These are phyloP conservation scores for Labroides dimidiatus DNA, from an alignment of 2,797 vertebrate genomes.

Conservation along the genomic window DNA sequence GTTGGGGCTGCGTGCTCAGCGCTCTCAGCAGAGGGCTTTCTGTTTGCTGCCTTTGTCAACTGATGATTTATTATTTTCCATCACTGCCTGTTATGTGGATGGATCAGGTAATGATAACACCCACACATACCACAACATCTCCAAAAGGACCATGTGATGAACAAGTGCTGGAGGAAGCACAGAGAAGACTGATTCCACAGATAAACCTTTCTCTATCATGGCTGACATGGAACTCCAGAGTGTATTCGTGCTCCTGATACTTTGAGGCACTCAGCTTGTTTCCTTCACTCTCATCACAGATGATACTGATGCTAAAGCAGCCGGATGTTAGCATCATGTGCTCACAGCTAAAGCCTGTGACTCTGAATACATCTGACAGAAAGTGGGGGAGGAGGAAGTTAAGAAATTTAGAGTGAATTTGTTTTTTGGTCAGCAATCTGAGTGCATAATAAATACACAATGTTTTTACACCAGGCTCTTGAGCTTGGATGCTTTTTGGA, in stretches of 20 bases:
- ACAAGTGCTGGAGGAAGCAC: background rate
- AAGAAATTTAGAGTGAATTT: slow-evolving; percentile 22
- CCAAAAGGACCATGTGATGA: slow-evolving; percentile 22
- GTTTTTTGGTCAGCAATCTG: background rate
- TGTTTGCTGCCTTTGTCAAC: slow-evolving; percentile 46
- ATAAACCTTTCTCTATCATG: background rate
- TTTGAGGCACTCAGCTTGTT: background rate
- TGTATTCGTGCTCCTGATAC: background rate
- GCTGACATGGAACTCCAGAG: slow-evolving; percentile 1
- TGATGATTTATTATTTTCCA: slow-evolving; percentile 60
- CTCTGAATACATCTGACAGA: slow-evolving; percentile 58
- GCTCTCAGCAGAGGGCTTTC: slow-evolving; percentile 29
- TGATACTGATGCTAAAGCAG: slow-evolving; percentile 50
- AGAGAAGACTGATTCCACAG: background rate
- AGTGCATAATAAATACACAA: slow-evolving; percentile 6
- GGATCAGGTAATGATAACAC: slow-evolving; percentile 35
- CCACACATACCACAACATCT: slow-evolving; percentile 36
- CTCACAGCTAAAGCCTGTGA: slow-evolving; percentile 35
- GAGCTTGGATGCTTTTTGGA: background rate
- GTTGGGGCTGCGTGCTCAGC: slow-evolving; percentile 39
- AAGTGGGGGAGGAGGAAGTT: slow-evolving; percentile 4
- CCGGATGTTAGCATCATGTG: slow-evolving; percentile 54
- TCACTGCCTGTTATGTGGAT: slow-evolving; percentile 42
- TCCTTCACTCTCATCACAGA: slow-evolving; percentile 10
- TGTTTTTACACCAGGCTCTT: slow-evolving; percentile 8